A percentile compares a stretch with the other conserved stretches of the same genome.
These are phyloP conservation scores for Trichomalopsis sarcophagae DNA, from an alignment of 1,140 invertebrate species.

Conservation along the genomic window DNA sequence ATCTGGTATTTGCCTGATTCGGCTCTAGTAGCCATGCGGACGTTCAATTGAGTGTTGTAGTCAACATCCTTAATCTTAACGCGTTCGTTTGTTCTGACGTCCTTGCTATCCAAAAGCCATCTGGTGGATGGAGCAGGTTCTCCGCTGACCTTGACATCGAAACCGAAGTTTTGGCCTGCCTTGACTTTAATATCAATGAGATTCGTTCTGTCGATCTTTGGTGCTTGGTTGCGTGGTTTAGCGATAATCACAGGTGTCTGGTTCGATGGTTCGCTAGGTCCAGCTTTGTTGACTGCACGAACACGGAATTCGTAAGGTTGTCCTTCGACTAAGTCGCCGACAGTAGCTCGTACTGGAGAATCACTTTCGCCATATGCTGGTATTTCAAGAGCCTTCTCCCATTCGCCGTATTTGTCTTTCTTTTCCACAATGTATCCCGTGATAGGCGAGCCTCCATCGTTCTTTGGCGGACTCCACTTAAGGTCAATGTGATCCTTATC, in stretches of 20 bases:
- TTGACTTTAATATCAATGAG: slow-evolving; percentile 90
- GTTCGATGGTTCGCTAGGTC: slow-evolving; percentile 93
- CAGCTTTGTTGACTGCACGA: slow-evolving; percentile 92
- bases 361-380: slow-evolving; percentile 79
- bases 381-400: slow-evolving; percentile 92
- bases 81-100: slow-evolving; percentile 82
- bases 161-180: slow-evolving; percentile 90
- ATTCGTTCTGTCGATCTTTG: slow-evolving; percentile 92
- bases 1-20: slow-evolving; percentile 95
- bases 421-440: slow-evolving; percentile 93
- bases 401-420: slow-evolving; percentile 95
- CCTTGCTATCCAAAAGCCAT: slow-evolving; percentile 87
- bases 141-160: slow-evolving; percentile 89
- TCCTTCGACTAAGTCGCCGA: slow-evolving; percentile 92
- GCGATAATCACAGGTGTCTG: slow-evolving; percentile 91
- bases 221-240: slow-evolving; percentile 90
- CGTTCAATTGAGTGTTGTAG: slow-evolving; percentile 92
- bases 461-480: slow-evolving; percentile 87
- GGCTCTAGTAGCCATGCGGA: slow-evolving; percentile 87
- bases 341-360: slow-evolving; percentile 83
- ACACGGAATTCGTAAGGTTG: slow-evolving; percentile 94
- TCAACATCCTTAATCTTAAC: slow-evolving; percentile 88
- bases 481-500: slow-evolving; percentile 96
- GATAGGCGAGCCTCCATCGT: slow-evolving; percentile 91
- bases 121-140: slow-evolving; percentile 93